Base-by-base conservation (phyloP, 1,140 invertebrate genomes). In the Ladona fulva region DNA sequence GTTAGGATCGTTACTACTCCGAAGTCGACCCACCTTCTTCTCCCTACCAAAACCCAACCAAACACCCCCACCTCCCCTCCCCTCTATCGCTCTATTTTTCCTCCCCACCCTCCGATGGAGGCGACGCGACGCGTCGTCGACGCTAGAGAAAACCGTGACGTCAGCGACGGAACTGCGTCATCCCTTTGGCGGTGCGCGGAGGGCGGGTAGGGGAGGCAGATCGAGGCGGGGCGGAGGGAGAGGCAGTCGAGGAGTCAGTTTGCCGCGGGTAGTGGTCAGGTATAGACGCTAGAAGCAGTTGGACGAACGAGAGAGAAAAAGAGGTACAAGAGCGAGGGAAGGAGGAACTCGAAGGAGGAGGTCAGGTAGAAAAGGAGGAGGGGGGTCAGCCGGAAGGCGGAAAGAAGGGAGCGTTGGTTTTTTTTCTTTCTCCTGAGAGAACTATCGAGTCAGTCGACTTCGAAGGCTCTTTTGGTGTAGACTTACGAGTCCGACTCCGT, bases 71-170 rank as follows among this genome's bases (percentile, higher is more conserved):
- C 44, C n/a, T 12, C 52, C 52, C 52, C 52, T 66, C 52, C 52
- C 52, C 52, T 22, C 52, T 37, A 37, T 37, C 29, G 29, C 29
- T 66, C 52, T 66, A 66, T 66, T 66, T 66, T 19, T 12, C 52
- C 52, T 19, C 52, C 52, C 52, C 12, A 6, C 44, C 44, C 44
- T 52, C 44, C 44, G 44, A 52, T 19, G 44, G 44, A 52, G 44
- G 44, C 52, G 52, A 66, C 52, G 52, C 52, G 52, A 19, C 52
- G 52, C 52, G 52, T 66, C 52, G 52, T 19, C 52, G 52, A 66
- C 52, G 52, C 52, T 66, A 66, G 52, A 66, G 52, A 66, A 66
- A 66, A 66, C 52, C 52, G 52, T 66, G 52, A 66, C 52, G 52
- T 66, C 52, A 66, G 52, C 52, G 52, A 66, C 52, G 52, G 52